These are phyloP conservation scores for Paramormyrops hopkinsi DNA, from an alignment of 2,797 vertebrate genomes.

Conservation along the genomic window DNA sequence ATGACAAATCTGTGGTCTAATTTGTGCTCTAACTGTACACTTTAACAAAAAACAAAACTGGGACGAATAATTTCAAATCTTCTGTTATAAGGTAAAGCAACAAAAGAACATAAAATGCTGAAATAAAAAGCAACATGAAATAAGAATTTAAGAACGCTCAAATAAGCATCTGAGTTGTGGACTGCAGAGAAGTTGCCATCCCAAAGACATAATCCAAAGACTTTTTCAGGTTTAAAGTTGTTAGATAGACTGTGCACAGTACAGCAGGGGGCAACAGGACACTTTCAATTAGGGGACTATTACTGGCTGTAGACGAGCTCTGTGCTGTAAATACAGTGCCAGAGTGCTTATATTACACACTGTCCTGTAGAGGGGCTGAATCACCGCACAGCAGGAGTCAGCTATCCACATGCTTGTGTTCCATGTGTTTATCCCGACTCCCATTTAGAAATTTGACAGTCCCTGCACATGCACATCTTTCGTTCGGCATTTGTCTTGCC, in stretches of 20 bases:
- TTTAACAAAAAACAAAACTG: neutral
- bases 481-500: neutral
- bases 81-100: neutral
- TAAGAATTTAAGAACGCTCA: neutral
- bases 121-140: neutral
- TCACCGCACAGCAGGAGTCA: neutral
- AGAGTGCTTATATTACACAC: neutral
- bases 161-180: neutral
- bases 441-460: neutral
- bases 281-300: neutral
- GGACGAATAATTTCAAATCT: neutral
- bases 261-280: neutral
- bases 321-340: neutral
- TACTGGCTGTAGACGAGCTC: neutral
- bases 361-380: neutral
- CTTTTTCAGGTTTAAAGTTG: neutral
- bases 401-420: neutral
- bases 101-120: neutral
- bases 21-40: neutral
- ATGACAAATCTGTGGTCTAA: neutral
- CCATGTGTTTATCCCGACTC: neutral
- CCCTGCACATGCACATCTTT: neutral
- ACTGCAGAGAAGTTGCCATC: neutral
- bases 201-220: neutral
- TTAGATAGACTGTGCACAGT: neutral